These are phyloP conservation scores for Agrotis puta DNA, from an alignment of 2,888 invertebrate genomes.

Conservation along the genomic window DNA sequence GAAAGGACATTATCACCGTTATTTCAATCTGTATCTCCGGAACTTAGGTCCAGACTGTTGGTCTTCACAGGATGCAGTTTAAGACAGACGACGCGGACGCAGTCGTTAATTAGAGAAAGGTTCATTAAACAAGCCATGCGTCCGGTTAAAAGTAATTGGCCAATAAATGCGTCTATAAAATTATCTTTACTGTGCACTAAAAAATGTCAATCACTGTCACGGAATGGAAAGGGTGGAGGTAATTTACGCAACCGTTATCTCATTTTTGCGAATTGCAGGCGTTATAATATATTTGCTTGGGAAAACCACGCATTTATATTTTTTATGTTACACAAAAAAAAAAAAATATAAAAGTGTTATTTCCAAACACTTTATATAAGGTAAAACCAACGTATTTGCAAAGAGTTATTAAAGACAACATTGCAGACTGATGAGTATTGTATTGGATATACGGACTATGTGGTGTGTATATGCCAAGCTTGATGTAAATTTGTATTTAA, in stretches of 20 bases:
- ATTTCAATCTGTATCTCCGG: conserved; percentile 7
- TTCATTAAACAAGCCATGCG: conserved; percentile 41
- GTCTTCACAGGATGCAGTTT: conserved; percentile 38
- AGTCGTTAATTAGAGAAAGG: conserved; percentile 49
- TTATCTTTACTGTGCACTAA: conserved; percentile 7
- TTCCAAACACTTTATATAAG: too few relatives aligned
- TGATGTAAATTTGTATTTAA: too few relatives aligned
- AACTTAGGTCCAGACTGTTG: conserved; percentile 33
- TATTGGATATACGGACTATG: too few relatives aligned
- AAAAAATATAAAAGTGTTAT: too few relatives aligned
- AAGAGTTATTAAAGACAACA: too few relatives aligned
- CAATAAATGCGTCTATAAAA: conserved; percentile 12
- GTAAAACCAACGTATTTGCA: background rate
- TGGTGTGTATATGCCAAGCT: too few relatives aligned
- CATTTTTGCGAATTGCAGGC: too few relatives aligned
- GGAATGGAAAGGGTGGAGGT: background rate
- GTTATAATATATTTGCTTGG: too few relatives aligned
- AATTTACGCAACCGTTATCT: background rate
- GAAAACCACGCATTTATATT: too few relatives aligned
- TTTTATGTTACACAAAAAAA: background rate
- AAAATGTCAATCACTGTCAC: background rate
- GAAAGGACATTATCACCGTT: background rate
- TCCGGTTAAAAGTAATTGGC: conserved; percentile 36
- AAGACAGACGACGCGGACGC: conserved; percentile 31
- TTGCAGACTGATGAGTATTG: too few relatives aligned